Evolutionary conservation across 2,113 vertebrate species (phyloP).

Genomic region (Malurus elegans): DNA sequence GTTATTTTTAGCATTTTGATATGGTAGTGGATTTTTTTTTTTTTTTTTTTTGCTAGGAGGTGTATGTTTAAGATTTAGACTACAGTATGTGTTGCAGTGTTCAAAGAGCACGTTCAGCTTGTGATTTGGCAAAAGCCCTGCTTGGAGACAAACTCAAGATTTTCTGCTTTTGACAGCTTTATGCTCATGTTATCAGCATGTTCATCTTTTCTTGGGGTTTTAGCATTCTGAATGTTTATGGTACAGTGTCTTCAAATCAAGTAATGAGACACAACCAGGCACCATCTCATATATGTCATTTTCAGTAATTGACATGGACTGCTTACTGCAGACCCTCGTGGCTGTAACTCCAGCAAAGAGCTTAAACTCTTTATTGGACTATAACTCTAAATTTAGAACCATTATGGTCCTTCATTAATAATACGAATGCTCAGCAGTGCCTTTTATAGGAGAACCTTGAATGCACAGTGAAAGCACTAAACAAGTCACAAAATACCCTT

Average conservation of each 20-base stretch:
- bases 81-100: background rate
- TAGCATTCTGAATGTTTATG: slow-evolving; percentile 21
- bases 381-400: slow-evolving; percentile 29
- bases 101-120: background rate
- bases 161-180: slow-evolving; percentile 37
- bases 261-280: slow-evolving; percentile 18
- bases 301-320: background rate
- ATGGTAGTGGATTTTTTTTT: too few species aligned
- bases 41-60: background rate
- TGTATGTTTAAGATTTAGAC: background rate
- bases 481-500: background rate
- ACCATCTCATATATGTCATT: background rate
- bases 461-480: background rate
- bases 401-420: slow-evolving; percentile 24
- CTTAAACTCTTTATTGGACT: background rate
- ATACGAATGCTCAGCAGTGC: background rate
- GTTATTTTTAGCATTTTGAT: background rate
- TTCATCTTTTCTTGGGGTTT: slow-evolving; percentile 52
- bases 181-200: slow-evolving; percentile 28
- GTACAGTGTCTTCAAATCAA: slow-evolving; percentile 16
- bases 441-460: slow-evolving; percentile 15
- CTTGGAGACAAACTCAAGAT: background rate
- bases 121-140: background rate
- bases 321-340: background rate
- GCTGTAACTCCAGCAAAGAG: background rate